Evolutionary conservation across 2,888 invertebrate genomes (phyloP).

Genomic region (Gryllus longicercus): DNA sequence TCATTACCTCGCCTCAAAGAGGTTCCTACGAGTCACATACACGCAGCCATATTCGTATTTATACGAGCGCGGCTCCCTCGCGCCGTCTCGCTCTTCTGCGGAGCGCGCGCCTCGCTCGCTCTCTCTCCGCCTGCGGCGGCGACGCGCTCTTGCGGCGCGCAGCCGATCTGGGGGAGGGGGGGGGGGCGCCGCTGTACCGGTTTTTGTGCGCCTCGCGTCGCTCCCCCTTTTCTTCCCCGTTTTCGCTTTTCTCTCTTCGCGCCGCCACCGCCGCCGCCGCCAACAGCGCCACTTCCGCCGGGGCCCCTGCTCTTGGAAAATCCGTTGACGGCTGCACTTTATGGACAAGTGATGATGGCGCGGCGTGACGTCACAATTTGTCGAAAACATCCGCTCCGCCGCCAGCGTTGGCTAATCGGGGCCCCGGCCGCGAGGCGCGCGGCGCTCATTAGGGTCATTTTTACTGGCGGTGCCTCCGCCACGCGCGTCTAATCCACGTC

Average conservation of each 20-base stretch:
- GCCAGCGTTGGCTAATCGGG: too few relatives aligned
- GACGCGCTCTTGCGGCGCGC: background rate
- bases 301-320: background rate
- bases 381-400: background rate
- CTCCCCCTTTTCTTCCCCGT: too few relatives aligned
- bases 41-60: slow-evolving; percentile 22
- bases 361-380: background rate
- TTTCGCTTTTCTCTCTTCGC: too few relatives aligned
- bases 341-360: background rate
- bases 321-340: slow-evolving; percentile 10
- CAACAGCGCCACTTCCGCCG: too few relatives aligned
- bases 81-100: background rate
- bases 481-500: too few relatives aligned
- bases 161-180: too few relatives aligned
- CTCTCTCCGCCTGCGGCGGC: background rate
- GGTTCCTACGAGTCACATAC: slow-evolving; percentile 31
- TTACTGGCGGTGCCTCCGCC: too few relatives aligned
- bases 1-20: slow-evolving; percentile 35
- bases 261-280: too few relatives aligned
- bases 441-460: too few relatives aligned
- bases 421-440: too few relatives aligned
- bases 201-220: too few relatives aligned
- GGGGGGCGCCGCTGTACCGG: too few relatives aligned
- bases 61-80: background rate
- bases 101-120: background rate